Evolutionary conservation across 2,888 invertebrate species (phyloP).

Genomic region (Chrysolina oricalcia): DNA sequence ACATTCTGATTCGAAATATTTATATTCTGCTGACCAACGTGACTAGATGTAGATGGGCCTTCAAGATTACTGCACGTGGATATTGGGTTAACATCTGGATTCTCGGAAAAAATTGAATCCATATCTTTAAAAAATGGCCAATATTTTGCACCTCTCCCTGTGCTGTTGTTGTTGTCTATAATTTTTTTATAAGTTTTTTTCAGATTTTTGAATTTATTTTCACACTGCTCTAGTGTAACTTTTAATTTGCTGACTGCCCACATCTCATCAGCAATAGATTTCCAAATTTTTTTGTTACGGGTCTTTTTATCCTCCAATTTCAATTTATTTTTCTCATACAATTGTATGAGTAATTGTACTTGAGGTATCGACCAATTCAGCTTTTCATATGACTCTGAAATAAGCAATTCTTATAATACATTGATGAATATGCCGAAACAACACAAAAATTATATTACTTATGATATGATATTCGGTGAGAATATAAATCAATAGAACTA

Average conservation of each 20-base stretch:
- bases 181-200: conserved; percentile 22
- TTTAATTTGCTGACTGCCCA: conserved; percentile 25
- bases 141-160: conserved; percentile 28
- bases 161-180: conserved; percentile 28
- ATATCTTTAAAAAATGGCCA: conserved; percentile 33
- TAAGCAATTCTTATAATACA: conserved; percentile 5
- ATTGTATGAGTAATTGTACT: conserved; percentile 30
- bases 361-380: conserved; percentile 30
- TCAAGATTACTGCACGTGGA: conserved; percentile 24
- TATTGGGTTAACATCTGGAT: conserved; percentile 30
- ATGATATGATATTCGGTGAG: conserved; percentile 11
- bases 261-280: conserved; percentile 34
- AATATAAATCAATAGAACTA: conserved; percentile 2
- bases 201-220: conserved; percentile 28
- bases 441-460: conserved; percentile 20
- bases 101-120: conserved; percentile 27
- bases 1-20: conserved; percentile 20
- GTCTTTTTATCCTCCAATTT: conserved; percentile 31
- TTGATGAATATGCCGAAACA: conserved; percentile 8
- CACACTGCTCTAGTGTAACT: conserved; percentile 20
- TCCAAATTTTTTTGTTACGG: conserved; percentile 23
- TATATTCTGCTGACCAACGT: not conserved
- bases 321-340: conserved; percentile 20
- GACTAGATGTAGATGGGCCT: conserved; percentile 22
- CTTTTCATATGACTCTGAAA: conserved; percentile 31